Evolutionary conservation across 2,888 invertebrate species (phyloP).

Genomic region (Cancer borealis): DNA sequence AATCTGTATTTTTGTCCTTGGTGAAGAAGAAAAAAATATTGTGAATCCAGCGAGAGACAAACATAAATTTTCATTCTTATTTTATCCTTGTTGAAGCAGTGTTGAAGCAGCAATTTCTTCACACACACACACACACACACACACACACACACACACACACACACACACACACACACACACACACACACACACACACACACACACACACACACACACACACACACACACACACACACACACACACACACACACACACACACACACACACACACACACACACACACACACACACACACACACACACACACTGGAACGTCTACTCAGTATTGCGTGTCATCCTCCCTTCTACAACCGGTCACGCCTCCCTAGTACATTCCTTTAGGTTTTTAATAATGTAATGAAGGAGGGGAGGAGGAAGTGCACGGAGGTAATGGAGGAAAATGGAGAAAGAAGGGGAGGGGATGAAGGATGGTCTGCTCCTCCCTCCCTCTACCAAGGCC

Average conservation of each 20-base stretch:
- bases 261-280: conserved; percentile 7
- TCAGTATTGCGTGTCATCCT: neutral
- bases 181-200: conserved; percentile 20
- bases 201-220: conserved; percentile 20
- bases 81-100: neutral
- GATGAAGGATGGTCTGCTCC: neutral
- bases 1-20: neutral
- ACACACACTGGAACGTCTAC: neutral
- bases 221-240: conserved; percentile 20
- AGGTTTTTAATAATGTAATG: neutral
- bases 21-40: neutral
- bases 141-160: neutral
- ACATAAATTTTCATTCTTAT: neutral
- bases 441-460: neutral
- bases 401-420: neutral
- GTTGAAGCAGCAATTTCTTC: neutral
- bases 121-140: neutral
- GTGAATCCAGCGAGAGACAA: neutral
- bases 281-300: neutral
- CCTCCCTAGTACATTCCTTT: neutral
- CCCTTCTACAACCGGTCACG: neutral
- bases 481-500: neutral
- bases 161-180: conserved; percentile 12
- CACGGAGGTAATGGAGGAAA: neutral
- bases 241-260: conserved; percentile 20